Conservation (phyloP, 2,113 vertebrate genomes). For the Vidua macroura region DNA sequence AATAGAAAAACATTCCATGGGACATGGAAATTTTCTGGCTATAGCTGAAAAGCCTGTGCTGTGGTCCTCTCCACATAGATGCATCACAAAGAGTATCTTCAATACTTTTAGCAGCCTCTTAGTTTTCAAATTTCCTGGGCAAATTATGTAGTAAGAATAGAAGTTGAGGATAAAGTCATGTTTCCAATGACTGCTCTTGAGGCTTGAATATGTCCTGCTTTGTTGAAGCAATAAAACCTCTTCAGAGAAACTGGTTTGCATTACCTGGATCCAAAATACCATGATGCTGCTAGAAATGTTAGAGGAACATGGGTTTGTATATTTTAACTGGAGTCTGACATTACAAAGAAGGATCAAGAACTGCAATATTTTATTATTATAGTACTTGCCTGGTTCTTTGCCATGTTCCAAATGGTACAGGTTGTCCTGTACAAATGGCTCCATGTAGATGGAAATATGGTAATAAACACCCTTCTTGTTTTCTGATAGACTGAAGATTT, state of each 20-base stretch:
- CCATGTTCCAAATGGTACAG: background rate
- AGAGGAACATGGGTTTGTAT: background rate
- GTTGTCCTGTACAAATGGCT: background rate
- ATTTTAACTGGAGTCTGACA: background rate
- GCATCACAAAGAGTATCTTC: background rate
- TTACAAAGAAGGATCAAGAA: background rate
- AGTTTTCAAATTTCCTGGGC: background rate
- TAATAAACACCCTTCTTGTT: background rate
- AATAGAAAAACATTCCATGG: background rate
- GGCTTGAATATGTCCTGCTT: background rate
- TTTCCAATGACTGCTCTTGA: background rate
- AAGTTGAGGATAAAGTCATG: background rate
- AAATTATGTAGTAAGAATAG: background rate
- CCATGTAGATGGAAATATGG: background rate
- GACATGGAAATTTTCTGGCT: background rate
- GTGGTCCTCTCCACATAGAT: background rate
- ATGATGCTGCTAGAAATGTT: background rate
- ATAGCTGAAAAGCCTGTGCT: background rate
- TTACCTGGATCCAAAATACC: background rate
- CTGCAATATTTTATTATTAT: background rate
- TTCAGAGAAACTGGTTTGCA: background rate
- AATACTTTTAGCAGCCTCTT: background rate
- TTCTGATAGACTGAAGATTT: background rate
- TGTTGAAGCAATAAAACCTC: background rate
- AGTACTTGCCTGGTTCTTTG: background rate